Evolutionary conservation across 2,113 vertebrate species (phyloP).

Genomic region (Pica pica): DNA sequence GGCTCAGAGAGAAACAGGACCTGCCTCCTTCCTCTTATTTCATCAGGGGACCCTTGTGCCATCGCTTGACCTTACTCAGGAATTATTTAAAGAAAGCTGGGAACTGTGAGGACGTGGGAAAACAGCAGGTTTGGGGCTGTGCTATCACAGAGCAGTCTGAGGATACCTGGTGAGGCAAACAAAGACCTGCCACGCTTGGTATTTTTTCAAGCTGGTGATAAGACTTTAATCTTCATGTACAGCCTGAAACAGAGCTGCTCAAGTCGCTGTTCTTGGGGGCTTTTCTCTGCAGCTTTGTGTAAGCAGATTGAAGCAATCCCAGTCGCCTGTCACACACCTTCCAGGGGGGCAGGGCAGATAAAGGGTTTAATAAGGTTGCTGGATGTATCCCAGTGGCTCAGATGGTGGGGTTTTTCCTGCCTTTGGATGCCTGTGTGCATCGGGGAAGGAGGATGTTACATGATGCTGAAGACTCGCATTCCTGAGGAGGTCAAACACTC

Average conservation of each 20-base stretch:
- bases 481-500: neutral
- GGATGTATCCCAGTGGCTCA: neutral
- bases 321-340: neutral
- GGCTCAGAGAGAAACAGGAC: neutral
- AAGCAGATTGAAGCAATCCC: neutral
- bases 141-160: accelerated
- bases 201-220: neutral
- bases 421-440: neutral
- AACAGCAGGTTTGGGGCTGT: neutral
- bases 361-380: neutral
- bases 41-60: neutral
- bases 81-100: neutral
- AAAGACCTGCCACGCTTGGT: neutral
- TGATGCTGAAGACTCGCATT: neutral
- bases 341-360: neutral
- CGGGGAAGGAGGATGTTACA: neutral
- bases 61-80: neutral
- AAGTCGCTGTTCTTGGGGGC: neutral
- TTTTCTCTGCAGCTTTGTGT: neutral
- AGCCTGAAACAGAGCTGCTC: neutral
- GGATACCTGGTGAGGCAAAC: neutral
- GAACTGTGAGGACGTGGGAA: neutral
- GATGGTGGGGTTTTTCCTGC: accelerated
- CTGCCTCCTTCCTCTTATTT: neutral
- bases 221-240: neutral